Conservation (phyloP, 2,888 invertebrate species). For the Dascillus cervinus region DNA sequence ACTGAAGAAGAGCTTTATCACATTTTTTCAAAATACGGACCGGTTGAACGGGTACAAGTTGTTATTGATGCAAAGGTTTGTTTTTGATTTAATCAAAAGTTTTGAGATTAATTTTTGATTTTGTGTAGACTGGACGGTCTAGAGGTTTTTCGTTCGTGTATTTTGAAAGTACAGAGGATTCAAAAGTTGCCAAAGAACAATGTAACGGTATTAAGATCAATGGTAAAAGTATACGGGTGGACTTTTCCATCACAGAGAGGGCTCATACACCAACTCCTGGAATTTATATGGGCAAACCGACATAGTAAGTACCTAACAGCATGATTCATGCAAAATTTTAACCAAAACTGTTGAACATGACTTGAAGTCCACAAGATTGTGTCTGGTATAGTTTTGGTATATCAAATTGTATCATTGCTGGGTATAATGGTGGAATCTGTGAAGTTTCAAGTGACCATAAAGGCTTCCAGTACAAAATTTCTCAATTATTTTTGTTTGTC, state of each 20-base stretch:
- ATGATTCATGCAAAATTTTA: too few species aligned
- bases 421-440: slow-evolving; percentile 8
- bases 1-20: slow-evolving; percentile 87
- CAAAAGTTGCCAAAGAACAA: slow-evolving; percentile 87
- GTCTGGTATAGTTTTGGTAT: too few species aligned
- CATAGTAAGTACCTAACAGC: slow-evolving; percentile 67
- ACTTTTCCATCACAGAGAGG: slow-evolving; percentile 91
- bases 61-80: slow-evolving; percentile 91
- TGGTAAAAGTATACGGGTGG: slow-evolving; percentile 86
- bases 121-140: slow-evolving; percentile 73
- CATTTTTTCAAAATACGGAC: slow-evolving; percentile 87
- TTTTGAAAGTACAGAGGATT: slow-evolving; percentile 80
- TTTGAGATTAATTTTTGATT: slow-evolving; percentile 8
- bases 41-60: slow-evolving; percentile 86
- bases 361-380: too few species aligned
- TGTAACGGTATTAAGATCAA: slow-evolving; percentile 93
- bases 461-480: too few species aligned
- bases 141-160: slow-evolving; percentile 97
- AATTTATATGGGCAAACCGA: slow-evolving; percentile 92
- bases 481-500: slow-evolving; percentile 1
- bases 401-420: slow-evolving; percentile 6
- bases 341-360: too few species aligned
- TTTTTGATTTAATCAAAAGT: slow-evolving; percentile 2
- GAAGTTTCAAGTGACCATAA: slow-evolving; percentile 22
- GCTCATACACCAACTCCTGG: slow-evolving; percentile 97